A percentile compares a stretch with the other conserved stretches of the same genome.
These are phyloP conservation scores for Hydrolagus colliei DNA, from an alignment of 2,797 vertebrate species.

Conservation along the genomic window DNA sequence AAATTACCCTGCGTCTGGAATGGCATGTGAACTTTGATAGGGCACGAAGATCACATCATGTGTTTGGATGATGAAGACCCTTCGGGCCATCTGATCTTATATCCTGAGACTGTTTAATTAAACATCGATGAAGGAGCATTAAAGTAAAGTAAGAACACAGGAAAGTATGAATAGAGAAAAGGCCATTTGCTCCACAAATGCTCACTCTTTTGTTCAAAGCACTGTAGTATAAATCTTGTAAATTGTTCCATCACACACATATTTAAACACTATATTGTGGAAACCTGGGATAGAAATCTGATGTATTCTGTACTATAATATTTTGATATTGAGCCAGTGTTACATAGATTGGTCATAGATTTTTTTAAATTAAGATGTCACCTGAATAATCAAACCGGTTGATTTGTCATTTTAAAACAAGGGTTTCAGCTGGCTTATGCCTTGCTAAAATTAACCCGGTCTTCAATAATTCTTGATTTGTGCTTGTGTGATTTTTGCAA, in stretches of 20 bases:
- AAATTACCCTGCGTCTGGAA: no score
- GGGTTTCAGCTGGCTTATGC: neutral
- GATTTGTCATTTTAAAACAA: neutral
- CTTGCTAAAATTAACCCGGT: neutral
- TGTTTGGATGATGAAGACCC: no score
- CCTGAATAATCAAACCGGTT: neutral
- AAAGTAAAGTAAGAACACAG: no score
- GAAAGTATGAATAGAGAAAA: no score
- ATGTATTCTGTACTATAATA: neutral
- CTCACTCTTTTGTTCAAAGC: no score
- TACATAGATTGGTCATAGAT: neutral
- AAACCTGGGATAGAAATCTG: neutral
- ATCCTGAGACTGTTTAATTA: neutral
- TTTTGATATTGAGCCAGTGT: neutral
- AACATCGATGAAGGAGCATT: neutral
- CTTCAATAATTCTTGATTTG: neutral
- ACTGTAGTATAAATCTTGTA: no score
- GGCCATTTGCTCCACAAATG: no score
- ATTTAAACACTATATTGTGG: neutral
- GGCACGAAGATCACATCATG: no score
- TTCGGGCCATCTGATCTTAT: no score
- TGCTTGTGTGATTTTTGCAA: neutral
- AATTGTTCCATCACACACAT: neutral
- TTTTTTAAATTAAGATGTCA: neutral
- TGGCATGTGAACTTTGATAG: no score